Evolutionary conservation across 2,888 invertebrate genomes (phyloP).

Genomic region (Desoria tigrina): DNA sequence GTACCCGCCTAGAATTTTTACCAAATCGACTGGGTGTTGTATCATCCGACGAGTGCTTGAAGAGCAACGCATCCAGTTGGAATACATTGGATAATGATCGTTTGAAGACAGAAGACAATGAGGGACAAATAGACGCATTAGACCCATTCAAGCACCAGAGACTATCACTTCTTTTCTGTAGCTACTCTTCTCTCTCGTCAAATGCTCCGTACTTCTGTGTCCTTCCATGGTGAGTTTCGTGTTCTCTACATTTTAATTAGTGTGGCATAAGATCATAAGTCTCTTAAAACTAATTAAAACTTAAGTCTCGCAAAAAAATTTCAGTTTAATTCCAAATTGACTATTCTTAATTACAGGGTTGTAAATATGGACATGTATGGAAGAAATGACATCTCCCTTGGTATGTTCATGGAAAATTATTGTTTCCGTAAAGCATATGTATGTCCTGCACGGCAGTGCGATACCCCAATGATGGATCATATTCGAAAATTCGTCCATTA

Average conservation of each 20-base stretch:
- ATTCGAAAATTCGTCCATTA: conserved; percentile 87
- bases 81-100: conserved; percentile 43
- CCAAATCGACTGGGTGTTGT: conserved; percentile 25
- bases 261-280: no score
- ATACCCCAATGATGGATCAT: conserved; percentile 82
- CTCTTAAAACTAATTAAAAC: no score
- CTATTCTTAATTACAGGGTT: no score
- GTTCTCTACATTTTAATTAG: no score
- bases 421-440: conserved; percentile 83
- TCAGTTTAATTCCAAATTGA: no score
- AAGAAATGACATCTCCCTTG: conserved; percentile 89
- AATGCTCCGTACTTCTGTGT: conserved; percentile 87
- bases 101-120: conserved; percentile 28
- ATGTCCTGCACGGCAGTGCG: conserved; percentile 78
- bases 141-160: conserved; percentile 82
- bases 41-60: conserved; percentile 47
- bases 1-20: conserved; percentile 63
- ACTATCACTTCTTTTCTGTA: conserved; percentile 85
- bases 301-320: no score
- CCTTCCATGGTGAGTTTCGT: conserved; percentile 79
- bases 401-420: conserved; percentile 88
- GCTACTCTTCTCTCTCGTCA: conserved; percentile 72
- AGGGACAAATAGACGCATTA: conserved; percentile 65
- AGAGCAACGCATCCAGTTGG: conserved; percentile 44
- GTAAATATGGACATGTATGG: conserved; percentile 95